A percentile compares a stretch with the other conserved stretches of the same genome.
phyloP scores from a whole-genome alignment of 2,797 vertebrate species.

The Benthosema pterotum region DNA sequence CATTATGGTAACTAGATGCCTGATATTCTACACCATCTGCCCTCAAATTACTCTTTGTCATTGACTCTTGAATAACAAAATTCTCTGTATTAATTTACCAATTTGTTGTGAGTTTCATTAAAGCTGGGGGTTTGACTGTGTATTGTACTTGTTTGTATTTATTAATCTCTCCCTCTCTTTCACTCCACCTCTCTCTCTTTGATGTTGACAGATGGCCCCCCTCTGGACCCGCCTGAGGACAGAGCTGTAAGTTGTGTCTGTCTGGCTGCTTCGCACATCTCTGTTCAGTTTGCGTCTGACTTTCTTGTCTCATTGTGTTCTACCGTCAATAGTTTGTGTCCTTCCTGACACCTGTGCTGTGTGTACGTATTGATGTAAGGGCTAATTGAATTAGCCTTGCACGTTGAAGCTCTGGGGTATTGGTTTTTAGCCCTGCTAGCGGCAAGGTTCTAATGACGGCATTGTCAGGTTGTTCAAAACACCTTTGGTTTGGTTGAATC shows the following conservation, averaged over 20 bases:
- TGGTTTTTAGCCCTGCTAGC: too few species aligned
- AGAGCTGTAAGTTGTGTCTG: constrained; percentile 87
- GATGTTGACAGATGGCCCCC: constrained; percentile 63
- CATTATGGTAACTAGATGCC: neutral
- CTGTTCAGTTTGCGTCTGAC: constrained; percentile 1
- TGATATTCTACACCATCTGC: neutral
- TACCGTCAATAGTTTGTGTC: constrained; percentile 6
- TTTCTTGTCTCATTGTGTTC: constrained; percentile 25
- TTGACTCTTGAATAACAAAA: neutral
- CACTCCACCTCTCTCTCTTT: constrained; percentile 5
- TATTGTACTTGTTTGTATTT: neutral
- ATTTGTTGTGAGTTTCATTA: too few species aligned
- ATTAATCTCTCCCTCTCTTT: neutral
- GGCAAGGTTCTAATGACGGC: too few species aligned
- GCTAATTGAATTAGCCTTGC: constrained; percentile 28
- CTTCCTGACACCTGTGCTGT: constrained; percentile 14
- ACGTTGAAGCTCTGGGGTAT: constrained; percentile 14
- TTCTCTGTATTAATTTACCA: too few species aligned
- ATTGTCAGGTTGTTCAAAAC: too few species aligned
- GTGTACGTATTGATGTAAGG: constrained; percentile 11
- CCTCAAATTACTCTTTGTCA: constrained; percentile 13
- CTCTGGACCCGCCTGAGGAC: constrained; percentile 83
- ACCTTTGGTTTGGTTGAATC: too few species aligned
- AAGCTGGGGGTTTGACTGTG: too few species aligned
- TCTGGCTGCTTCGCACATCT: constrained; percentile 28